A percentile compares a stretch with the other conserved stretches of the same genome.
Evolutionary conservation across 2,888 invertebrate species (phyloP).

Genomic region (Diaphora mendica): DNA sequence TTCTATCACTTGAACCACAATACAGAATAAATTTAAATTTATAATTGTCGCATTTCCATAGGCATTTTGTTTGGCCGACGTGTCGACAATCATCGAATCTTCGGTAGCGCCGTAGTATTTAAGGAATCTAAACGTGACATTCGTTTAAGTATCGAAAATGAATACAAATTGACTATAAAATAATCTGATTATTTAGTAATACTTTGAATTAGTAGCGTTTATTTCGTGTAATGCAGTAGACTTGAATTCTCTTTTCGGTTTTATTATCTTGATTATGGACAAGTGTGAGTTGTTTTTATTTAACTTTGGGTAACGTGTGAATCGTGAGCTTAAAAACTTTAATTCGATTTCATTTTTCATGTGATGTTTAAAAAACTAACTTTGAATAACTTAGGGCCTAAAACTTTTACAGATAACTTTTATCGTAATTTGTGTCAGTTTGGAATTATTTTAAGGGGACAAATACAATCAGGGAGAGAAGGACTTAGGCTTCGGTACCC

Average conservation of each 20-base stretch:
- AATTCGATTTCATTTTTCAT: not conserved
- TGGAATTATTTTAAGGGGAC: too few relatives aligned
- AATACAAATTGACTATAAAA: constrained; percentile 36
- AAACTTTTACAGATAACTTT: not conserved
- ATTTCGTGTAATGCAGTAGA: constrained; percentile 11
- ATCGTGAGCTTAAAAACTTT: not conserved
- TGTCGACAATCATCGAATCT: constrained; percentile 29
- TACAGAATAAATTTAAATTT: constrained; percentile 65
- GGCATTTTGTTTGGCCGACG: constrained; percentile 60
- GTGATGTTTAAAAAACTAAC: not conserved
- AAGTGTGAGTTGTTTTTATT: not conserved
- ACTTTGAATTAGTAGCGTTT: constrained; percentile 17
- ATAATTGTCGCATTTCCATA: constrained; percentile 71
- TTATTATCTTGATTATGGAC: constrained; percentile 1
- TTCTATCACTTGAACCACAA: constrained; percentile 25
- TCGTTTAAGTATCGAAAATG: constrained; percentile 19
- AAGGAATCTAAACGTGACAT: constrained; percentile 32
- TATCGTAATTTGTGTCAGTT: not conserved
- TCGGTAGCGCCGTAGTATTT: constrained; percentile 31
- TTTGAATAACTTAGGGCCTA: not conserved
- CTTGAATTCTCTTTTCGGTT: constrained; percentile 8
- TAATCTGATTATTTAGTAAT: constrained; percentile 22
- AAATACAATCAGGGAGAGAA: too few relatives aligned
- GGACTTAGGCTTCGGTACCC: too few relatives aligned
- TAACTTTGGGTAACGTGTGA: not conserved